Conservation (phyloP, 1,140 invertebrate genomes). For the Apis laboriosa region DNA sequence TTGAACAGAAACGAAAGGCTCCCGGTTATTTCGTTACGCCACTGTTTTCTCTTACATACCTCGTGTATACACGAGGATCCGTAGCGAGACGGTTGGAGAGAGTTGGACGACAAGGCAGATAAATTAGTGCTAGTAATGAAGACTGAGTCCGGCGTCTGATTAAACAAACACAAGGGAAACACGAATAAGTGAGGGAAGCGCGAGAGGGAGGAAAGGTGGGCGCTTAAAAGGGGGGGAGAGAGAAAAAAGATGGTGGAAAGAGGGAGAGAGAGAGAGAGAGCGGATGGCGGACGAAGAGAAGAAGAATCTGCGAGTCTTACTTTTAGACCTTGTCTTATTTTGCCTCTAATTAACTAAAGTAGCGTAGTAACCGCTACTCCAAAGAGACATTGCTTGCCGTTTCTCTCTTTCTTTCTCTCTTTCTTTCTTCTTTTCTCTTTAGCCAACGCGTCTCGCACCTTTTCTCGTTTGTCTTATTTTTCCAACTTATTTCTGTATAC, state of each 20-base stretch:
- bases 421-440: slow-evolving; percentile 35
- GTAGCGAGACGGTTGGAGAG: slow-evolving; percentile 48
- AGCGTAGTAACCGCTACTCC: slow-evolving; percentile 53
- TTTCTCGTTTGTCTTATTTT: slow-evolving; percentile 34
- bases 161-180: slow-evolving; percentile 77
- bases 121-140: slow-evolving; percentile 77
- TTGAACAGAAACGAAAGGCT: slow-evolving; percentile 44
- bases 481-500: slow-evolving; percentile 20
- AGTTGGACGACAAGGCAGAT: slow-evolving; percentile 73
- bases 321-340: slow-evolving; percentile 59
- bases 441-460: slow-evolving; percentile 10
- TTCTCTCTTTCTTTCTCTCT: slow-evolving; percentile 42
- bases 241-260: slow-evolving; percentile 18
- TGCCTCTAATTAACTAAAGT: slow-evolving; percentile 71
- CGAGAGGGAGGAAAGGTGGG: slow-evolving; percentile 22
- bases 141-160: slow-evolving; percentile 77
- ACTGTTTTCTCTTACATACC: slow-evolving; percentile 49
- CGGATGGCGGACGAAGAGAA: slow-evolving; percentile 14
- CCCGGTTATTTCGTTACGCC: slow-evolving; percentile 52
- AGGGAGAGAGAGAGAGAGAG: slow-evolving; percentile 16
- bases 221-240: slow-evolving; percentile 11
- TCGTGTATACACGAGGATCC: slow-evolving; percentile 7
- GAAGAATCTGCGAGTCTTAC: slow-evolving; percentile 54
- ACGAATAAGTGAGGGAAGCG: slow-evolving; percentile 67
- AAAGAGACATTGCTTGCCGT: slow-evolving; percentile 47